Evolutionary conservation across 2,888 invertebrate species (phyloP), one percentile per base, ranked within the genome.

Genomic region (Nomada lathburiana): DNA sequence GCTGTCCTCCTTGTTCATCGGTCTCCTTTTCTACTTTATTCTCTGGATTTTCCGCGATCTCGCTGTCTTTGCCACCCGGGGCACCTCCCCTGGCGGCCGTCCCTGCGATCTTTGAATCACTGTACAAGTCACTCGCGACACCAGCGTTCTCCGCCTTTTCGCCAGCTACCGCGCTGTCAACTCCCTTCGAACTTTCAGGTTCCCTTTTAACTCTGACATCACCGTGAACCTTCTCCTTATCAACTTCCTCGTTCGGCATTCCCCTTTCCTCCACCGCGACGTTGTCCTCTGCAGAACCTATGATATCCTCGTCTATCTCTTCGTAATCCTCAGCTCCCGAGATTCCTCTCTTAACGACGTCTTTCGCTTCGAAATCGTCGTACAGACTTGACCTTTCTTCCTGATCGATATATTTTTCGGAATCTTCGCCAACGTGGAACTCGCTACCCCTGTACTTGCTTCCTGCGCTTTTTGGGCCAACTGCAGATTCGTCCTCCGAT

Each of bases 351-450:
- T 87, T 84, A 50, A 79, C 84, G 57, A 84, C 83, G 74, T 90
- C 90, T 72, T 89, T 89, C 53, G 86, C 20, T 62, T 87, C 87
- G 53, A 82, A 84, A 18, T 87, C 87, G 1, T 87, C 87, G 76
- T 87, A 87, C 59, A 87, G 11, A 18, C 71, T 82, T 13, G 82
- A 83, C 16, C 73, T 60, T 11, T 87, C 87, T 0, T 87, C 77
- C 18, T 86, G 84, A 5, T 87, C 87, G 53, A 71, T 75, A 57
- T 76, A 87, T 16, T 44, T 73, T 0, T 84, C 78, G 0, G 71
- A 29, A 44, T 83, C 77, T 0, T 72, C 73, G 16, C 29, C 52
- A 2, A 52, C 23, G 10, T 18, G 69, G 3, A 62, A 36, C 0
- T 75, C 71, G 1, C 72, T 20, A 9, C 9, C 29, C 4, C 18